Evolutionary conservation across 2,888 invertebrate species (phyloP).

Genomic region (Erebia palarica): DNA sequence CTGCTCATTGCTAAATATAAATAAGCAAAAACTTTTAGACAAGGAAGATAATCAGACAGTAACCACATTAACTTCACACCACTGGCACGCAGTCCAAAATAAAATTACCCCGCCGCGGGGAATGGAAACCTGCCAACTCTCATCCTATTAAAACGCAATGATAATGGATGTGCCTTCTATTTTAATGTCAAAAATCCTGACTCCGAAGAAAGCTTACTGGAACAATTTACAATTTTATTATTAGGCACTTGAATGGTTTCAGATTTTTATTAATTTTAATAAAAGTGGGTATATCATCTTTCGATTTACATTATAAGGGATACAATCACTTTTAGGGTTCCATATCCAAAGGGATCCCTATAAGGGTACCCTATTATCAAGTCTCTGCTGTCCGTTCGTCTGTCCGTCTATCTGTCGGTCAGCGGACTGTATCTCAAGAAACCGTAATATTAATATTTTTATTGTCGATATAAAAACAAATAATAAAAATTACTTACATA

Average conservation of each 20-base stretch:
- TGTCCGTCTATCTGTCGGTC: too few relatives aligned
- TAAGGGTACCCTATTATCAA: too few relatives aligned
- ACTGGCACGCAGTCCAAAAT: constrained; percentile 68
- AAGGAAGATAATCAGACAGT: constrained; percentile 2
- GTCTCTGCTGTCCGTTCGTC: too few relatives aligned
- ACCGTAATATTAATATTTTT: too few relatives aligned
- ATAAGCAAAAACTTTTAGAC: too few relatives aligned
- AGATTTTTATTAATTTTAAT: background rate
- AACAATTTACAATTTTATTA: background rate
- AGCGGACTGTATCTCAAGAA: too few relatives aligned
- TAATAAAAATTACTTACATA: too few relatives aligned
- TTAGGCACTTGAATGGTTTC: background rate
- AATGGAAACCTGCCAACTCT: constrained; percentile 72
- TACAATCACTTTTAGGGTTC: too few relatives aligned
- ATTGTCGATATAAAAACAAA: too few relatives aligned
- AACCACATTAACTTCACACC: background rate
- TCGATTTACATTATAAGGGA: background rate
- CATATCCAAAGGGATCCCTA: too few relatives aligned
- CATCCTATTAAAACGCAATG: constrained; percentile 73
- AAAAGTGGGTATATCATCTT: background rate
- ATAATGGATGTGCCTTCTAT: constrained; percentile 67
- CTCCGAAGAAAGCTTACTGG: constrained; percentile 30
- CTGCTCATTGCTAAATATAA: background rate
- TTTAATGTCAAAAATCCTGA: constrained; percentile 43
- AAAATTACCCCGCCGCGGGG: constrained; percentile 66